A percentile compares a stretch with the other conserved stretches of the same genome.
Conservation (phyloP, 2,888 invertebrate genomes). For the Drosophila anceps region DNA sequence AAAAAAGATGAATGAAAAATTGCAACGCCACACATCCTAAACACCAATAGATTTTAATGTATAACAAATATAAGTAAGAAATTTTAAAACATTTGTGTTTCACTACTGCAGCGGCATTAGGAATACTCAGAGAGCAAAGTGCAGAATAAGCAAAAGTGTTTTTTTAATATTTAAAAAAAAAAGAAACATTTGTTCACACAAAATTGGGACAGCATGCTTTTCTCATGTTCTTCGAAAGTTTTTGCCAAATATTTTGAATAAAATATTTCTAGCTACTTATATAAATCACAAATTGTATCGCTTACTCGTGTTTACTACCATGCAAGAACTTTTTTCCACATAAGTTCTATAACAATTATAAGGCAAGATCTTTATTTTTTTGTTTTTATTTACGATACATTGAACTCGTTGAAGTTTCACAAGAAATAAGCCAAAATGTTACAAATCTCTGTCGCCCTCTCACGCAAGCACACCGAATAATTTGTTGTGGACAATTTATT, state of each 20-base stretch:
- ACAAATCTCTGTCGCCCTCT: slow-evolving; percentile 25
- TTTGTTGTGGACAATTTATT: not conserved
- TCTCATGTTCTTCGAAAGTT: no score
- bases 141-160: no score
- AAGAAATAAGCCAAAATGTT: slow-evolving; percentile 7
- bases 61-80: not conserved
- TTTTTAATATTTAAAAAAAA: no score
- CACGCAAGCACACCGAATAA: slow-evolving; percentile 10
- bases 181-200: no score
- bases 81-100: not conserved
- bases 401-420: not conserved
- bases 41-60: not conserved
- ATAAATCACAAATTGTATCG: no score
- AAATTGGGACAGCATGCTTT: no score
- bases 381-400: slow-evolving; percentile 1
- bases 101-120: not conserved
- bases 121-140: no score
- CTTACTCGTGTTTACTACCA: no score
- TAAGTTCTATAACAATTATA: no score
- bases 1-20: not conserved
- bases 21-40: not conserved
- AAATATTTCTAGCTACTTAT: no score
- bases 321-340: no score
- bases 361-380: not conserved
- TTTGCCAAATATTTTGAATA: no score